Conservation (phyloP, 2,888 invertebrate species). For the Polyommatus icarus region DNA sequence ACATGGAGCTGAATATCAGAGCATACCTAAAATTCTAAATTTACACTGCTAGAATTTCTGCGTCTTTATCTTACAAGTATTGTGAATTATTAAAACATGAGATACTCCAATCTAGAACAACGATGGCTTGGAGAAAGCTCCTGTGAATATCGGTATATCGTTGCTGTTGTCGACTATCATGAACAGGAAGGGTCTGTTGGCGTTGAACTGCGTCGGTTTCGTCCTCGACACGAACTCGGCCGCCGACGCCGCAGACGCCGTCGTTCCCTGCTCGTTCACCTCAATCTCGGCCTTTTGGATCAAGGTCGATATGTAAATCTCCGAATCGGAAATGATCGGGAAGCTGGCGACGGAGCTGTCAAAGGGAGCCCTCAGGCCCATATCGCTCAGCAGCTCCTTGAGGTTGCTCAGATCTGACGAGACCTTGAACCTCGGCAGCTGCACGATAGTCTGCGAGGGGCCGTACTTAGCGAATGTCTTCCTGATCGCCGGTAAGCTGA, state of each 20-base stretch:
- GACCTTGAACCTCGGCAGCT: conserved; percentile 81
- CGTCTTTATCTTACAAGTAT: too few relatives aligned
- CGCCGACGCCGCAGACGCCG: conserved; percentile 52
- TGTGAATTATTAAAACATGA: too few relatives aligned
- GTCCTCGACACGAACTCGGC: conserved; percentile 49
- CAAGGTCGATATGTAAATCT: conserved; percentile 56
- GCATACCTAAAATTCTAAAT: too few relatives aligned
- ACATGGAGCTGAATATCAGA: too few relatives aligned
- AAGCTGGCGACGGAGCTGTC: conserved; percentile 54
- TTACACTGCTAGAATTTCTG: too few relatives aligned
- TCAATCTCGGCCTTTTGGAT: conserved; percentile 68
- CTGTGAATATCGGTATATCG: conserved; percentile 60
- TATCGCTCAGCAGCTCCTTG: conserved; percentile 69
- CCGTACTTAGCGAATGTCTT: conserved; percentile 57
- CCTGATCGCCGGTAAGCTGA: conserved; percentile 72
- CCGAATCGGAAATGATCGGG: conserved; percentile 51
- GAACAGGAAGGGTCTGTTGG: conserved; percentile 65
- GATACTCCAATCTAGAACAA: conserved; percentile 38
- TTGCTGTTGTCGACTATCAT: conserved; percentile 62
- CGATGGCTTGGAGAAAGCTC: conserved; percentile 66
- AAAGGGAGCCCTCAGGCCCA: conserved; percentile 64
- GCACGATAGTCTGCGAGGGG: conserved; percentile 71
- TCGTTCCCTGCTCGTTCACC: conserved; percentile 65
- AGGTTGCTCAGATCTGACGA: conserved; percentile 67
- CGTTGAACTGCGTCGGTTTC: conserved; percentile 51